phyloP scores from a whole-genome alignment of 2,113 vertebrate species.

The Amia ocellicauda region DNA sequence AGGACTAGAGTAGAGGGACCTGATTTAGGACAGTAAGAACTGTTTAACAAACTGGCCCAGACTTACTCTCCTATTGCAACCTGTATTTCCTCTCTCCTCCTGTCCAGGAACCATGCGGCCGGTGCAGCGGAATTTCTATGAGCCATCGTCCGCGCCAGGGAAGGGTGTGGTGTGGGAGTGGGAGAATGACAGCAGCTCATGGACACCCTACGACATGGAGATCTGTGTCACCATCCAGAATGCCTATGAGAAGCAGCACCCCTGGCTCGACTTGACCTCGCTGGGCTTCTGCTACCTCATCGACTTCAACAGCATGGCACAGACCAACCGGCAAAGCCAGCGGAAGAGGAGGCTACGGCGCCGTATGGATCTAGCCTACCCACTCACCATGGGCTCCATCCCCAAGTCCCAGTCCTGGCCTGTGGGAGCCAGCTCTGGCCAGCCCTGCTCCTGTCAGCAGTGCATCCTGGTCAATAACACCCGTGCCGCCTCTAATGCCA shows the following conservation, averaged over 20 bases:
- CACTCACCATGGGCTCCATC: constrained; percentile 92
- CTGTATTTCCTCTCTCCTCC: constrained; percentile 25
- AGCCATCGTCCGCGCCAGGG: constrained; percentile 89
- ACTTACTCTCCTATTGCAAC: background rate
- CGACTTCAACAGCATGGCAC: constrained; percentile 94
- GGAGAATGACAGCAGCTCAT: constrained; percentile 87
- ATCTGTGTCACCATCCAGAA: constrained; percentile 97
- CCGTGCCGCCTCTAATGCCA: constrained; percentile 90
- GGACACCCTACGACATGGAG: constrained; percentile 96
- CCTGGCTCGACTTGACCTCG: constrained; percentile 93
- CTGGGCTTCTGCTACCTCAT: constrained; percentile 96
- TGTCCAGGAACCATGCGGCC: constrained; percentile 87
- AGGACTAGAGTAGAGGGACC: too few relatives aligned
- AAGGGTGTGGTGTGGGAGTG: constrained; percentile 98
- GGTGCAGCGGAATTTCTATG: constrained; percentile 89
- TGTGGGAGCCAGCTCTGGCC: constrained; percentile 82
- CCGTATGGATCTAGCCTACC: constrained; percentile 93
- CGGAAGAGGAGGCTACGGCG: constrained; percentile 83
- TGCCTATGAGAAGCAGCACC: constrained; percentile 97
- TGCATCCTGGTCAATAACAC: constrained; percentile 94
- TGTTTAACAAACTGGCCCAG: too few relatives aligned
- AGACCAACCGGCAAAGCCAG: constrained; percentile 92
- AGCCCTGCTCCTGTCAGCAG: constrained; percentile 88
- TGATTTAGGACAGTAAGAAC: too few relatives aligned
- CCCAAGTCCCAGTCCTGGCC: constrained; percentile 98